These are phyloP conservation scores for Cyprinus carpio DNA, from an alignment of 2,113 vertebrate species.

Conservation along the genomic window DNA sequence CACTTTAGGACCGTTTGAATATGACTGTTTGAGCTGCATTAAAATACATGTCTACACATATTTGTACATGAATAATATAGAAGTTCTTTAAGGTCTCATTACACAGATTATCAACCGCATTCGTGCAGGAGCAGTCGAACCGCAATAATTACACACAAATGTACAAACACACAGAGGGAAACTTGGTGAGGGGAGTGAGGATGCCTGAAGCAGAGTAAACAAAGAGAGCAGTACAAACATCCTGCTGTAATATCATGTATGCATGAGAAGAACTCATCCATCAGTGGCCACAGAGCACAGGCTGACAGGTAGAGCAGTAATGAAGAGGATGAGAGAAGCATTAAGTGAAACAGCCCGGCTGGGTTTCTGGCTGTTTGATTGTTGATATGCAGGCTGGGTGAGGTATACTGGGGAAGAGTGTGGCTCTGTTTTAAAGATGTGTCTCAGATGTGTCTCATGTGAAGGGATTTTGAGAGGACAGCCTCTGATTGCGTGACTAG, in stretches of 20 bases:
- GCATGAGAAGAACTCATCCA: conserved; percentile 64
- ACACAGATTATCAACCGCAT: conserved; percentile 5
- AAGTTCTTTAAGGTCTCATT: conserved; percentile 6
- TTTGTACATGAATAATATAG: conserved; percentile 36
- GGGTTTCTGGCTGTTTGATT: neutral
- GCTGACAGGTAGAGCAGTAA: conserved; percentile 34
- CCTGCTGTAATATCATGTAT: conserved; percentile 61
- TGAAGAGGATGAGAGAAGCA: neutral
- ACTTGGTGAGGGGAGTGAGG: conserved; percentile 43
- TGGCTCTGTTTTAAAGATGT: neutral
- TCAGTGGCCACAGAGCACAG: conserved; percentile 51
- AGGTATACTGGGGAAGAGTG: neutral
- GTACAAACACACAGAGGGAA: conserved; percentile 44
- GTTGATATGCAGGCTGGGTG: neutral
- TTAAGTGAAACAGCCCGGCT: neutral
- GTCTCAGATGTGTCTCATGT: neutral
- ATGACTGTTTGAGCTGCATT: conserved; percentile 16
- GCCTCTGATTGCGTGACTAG: neutral
- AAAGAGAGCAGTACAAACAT: conserved; percentile 37
- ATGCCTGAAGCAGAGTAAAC: conserved; percentile 57
- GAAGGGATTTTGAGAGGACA: neutral
- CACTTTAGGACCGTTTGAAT: conserved; percentile 17
- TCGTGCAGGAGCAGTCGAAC: neutral
- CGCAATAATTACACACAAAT: conserved; percentile 19
- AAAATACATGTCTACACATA: conserved; percentile 27